Base-by-base conservation (phyloP, 2,797 vertebrate species). In the Anabacerthia variegaticeps region DNA sequence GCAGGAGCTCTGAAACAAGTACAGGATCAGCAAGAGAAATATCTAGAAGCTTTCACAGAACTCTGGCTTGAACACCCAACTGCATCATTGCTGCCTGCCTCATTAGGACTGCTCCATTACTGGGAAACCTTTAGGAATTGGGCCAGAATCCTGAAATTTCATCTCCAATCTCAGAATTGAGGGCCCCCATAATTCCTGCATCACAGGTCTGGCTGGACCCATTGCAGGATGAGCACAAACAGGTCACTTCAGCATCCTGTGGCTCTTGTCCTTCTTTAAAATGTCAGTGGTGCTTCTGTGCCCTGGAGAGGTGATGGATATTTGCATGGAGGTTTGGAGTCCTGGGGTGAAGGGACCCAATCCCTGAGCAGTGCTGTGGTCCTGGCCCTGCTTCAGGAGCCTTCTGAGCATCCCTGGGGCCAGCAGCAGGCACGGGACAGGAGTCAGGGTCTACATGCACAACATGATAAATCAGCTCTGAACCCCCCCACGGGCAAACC, bases 1-100 rank as follows among this genome's bases (percentile, higher is more conserved):
- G 1, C 73, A 90, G 54, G 46, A 69, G 84, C 77, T 79, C 86
- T 62, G 62, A 84, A 86, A 91, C 66, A 75, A 93, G 51, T 61
- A 72, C 55, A 62, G 67, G 37, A 91, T 91, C 91, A 93, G 91
- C 84, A 95, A 82, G 86, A 78, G 84, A 91, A 95, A 76, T 89
- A 92, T 51, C 88, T 91, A 68, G 89, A 37, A 96, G 89, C 13
- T 92, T 87, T 76, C 67, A 89, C 71, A 55, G 54, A 76, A 14
- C 54, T 72, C 37, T 54, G 59, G 6, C 63, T 41, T 54, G 49
- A 67, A 22, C 63, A 59, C 9, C 4, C 5, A 3, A 3, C 4
- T 12, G 43, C 15, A 32, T 81, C 77, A 27, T 30, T 89, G 58
- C 63, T 46, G 30, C 30, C 37, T 78, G 46, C 62, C 77, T 86